These are phyloP conservation scores for Amphiprion ocellaris DNA, from an alignment of 2,113 vertebrate genomes.

Conservation along the genomic window DNA sequence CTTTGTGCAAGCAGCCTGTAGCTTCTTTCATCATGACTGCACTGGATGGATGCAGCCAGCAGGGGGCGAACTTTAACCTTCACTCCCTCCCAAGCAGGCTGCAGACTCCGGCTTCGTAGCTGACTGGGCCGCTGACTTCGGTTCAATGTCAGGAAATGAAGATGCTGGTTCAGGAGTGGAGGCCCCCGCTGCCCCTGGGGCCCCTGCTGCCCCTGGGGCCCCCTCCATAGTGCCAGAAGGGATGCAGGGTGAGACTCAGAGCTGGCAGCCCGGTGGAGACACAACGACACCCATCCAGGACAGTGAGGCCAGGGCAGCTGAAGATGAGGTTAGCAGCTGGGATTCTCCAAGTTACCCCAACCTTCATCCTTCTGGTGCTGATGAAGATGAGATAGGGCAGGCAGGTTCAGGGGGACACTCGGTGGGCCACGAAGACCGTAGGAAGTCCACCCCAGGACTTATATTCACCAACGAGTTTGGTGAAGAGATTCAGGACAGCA, in stretches of 20 bases:
- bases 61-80: constrained; percentile 66
- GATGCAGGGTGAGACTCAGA: constrained; percentile 68
- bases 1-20: constrained; percentile 6
- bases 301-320: constrained; percentile 62
- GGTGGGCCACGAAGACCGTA: constrained; percentile 39
- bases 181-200: not conserved
- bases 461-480: constrained; percentile 82
- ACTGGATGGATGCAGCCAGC: no score
- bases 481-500: constrained; percentile 71
- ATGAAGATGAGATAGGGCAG: constrained; percentile 33
- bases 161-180: constrained; percentile 48
- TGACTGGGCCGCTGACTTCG: constrained; percentile 88
- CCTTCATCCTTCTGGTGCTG: constrained; percentile 53
- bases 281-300: constrained; percentile 62
- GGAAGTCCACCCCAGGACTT: constrained; percentile 80
- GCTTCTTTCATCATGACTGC: not conserved
- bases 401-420: constrained; percentile 26
- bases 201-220: constrained; percentile 49
- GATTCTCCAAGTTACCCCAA: constrained; percentile 73
- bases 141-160: constrained; percentile 80
- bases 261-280: constrained; percentile 64
- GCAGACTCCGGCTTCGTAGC: constrained; percentile 78
- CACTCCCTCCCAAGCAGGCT: constrained; percentile 82
- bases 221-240: constrained; percentile 63
- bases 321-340: constrained; percentile 81